Percentiles rank a stretch among this genome's conserved stretches.
These are phyloP conservation scores for Thymelicus acteon DNA, from an alignment of 2,888 invertebrate species.

Conservation along the genomic window DNA sequence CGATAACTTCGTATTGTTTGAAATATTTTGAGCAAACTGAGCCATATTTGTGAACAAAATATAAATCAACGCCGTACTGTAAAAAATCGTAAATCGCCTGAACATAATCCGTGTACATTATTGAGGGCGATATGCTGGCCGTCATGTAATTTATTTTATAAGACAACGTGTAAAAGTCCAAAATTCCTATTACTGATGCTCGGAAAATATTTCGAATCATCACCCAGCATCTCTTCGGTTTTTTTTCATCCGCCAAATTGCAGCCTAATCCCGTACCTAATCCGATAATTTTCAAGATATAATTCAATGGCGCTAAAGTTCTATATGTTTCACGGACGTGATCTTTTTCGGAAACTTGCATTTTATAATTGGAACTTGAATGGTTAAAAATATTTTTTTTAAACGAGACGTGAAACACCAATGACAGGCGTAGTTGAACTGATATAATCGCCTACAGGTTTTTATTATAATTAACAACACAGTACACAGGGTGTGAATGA, in stretches of 20 bases:
- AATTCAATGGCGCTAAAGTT: constrained; percentile 52
- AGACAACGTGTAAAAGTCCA: constrained; percentile 53
- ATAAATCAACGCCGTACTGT: constrained; percentile 65
- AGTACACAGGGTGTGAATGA: constrained; percentile 17
- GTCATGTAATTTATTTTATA: constrained; percentile 57
- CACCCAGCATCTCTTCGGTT: not conserved
- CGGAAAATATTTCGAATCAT: constrained; percentile 10
- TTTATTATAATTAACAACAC: constrained; percentile 25
- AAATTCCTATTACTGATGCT: constrained; percentile 44
- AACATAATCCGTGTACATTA: constrained; percentile 60
- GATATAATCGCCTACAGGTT: constrained; percentile 2
- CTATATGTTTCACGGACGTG: constrained; percentile 44
- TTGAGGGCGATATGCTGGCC: constrained; percentile 50
- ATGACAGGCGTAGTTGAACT: not conserved
- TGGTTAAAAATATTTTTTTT: not conserved
- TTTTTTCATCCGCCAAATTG: not conserved
- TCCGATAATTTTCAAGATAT: constrained; percentile 51
- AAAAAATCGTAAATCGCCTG: constrained; percentile 62
- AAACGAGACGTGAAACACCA: not conserved
- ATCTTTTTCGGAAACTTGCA: constrained; percentile 23
- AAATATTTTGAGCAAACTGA: constrained; percentile 59
- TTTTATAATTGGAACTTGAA: not conserved
- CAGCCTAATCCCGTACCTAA: constrained; percentile 31
- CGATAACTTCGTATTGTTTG: constrained; percentile 61
- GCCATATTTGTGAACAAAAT: constrained; percentile 63